These are phyloP conservation scores for Thereva nobilitata DNA, from an alignment of 2,888 invertebrate species.

Conservation along the genomic window DNA sequence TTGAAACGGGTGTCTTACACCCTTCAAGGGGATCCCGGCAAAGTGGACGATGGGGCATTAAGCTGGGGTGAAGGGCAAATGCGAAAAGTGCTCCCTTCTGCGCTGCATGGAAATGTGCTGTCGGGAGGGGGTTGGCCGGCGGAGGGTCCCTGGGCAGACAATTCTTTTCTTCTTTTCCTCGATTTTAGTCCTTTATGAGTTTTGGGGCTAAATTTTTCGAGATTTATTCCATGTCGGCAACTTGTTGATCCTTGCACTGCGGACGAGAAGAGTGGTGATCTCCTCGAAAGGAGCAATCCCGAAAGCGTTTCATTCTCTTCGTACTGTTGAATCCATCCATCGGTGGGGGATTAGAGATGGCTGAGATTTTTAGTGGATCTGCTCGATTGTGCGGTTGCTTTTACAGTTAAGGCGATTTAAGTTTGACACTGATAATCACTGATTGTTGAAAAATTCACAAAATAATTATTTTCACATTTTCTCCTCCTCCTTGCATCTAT, in stretches of 20 bases:
- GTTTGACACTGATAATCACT: too few relatives aligned
- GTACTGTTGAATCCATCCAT: too few relatives aligned
- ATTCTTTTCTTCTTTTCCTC: slow-evolving; percentile 25
- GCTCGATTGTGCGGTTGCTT: too few relatives aligned
- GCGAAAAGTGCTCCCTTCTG: slow-evolving; percentile 6
- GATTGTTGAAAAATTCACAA: too few relatives aligned
- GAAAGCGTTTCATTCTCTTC: too few relatives aligned
- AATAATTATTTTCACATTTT: too few relatives aligned
- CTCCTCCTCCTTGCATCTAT: too few relatives aligned
- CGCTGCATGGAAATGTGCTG: too few relatives aligned
- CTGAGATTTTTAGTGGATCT: too few relatives aligned
- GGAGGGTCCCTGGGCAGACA: slow-evolving; percentile 18
- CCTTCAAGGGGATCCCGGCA: slow-evolving; percentile 14
- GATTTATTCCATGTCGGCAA: slow-evolving; percentile 36
- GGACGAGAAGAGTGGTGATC: slow-evolving; percentile 1
- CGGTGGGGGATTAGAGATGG: too few relatives aligned
- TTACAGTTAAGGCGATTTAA: too few relatives aligned
- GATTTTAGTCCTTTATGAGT: slow-evolving; percentile 33
- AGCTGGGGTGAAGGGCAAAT: slow-evolving; percentile 9
- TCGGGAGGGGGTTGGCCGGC: not conserved
- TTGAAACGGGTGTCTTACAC: slow-evolving; percentile 41
- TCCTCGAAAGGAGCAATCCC: too few relatives aligned
- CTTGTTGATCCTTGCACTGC: slow-evolving; percentile 28
- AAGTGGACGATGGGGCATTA: slow-evolving; percentile 28
- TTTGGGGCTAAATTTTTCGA: slow-evolving; percentile 35